Base-by-base conservation (phyloP, 2,113 vertebrate species). In the Ceyx melanurus region DNA sequence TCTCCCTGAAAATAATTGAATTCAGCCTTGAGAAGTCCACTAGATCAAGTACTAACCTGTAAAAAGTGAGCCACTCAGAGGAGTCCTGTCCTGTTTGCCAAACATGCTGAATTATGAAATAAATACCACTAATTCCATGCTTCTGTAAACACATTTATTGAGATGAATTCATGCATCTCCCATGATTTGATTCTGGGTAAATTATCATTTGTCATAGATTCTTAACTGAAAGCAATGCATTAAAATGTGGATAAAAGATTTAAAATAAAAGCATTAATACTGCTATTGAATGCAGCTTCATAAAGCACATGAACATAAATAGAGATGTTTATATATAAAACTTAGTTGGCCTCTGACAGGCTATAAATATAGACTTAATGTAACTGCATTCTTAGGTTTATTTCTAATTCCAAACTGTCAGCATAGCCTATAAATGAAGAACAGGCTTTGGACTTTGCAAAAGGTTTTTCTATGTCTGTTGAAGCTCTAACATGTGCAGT, bases 81-180 rank as follows among this genome's bases (percentile, higher is more conserved):
- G 0, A 64, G 42, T 56, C 10, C 18, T 79, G 15, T 23, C 8
- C 29, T 64, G 3, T 46, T 85, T 82, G 6, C 5, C 18, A 64
- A 79, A 45, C 10, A 18, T 13, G 31, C 3, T 80, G 35, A 76
- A 54, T 61, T 51, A 45, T 35, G 3, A 72, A 79, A 64, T 29
- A 67, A 79, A 56, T 45, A 12, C 6, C 10, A 35, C 6, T 45
- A 18, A n/a, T 61, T 37, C 3, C 12, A 21, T 0, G 0, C n/a
- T 67, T 89, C 33, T 68, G 17, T 67, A 73, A 85, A 48, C 3
- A 42, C 2, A 23, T 28, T 28, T 51, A 40, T 35, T 80, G 26
- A 42, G 31, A 18, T 25, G 5, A 82, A 75, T 60, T 68, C 8
- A 42, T 48, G 3, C 2, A 11, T 50, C 6, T 48, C 9, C 15